A percentile compares a stretch with the other conserved stretches of the same genome.
phyloP scores from a whole-genome alignment of 2,797 vertebrate species.

The Epinephelus malabaricus region DNA sequence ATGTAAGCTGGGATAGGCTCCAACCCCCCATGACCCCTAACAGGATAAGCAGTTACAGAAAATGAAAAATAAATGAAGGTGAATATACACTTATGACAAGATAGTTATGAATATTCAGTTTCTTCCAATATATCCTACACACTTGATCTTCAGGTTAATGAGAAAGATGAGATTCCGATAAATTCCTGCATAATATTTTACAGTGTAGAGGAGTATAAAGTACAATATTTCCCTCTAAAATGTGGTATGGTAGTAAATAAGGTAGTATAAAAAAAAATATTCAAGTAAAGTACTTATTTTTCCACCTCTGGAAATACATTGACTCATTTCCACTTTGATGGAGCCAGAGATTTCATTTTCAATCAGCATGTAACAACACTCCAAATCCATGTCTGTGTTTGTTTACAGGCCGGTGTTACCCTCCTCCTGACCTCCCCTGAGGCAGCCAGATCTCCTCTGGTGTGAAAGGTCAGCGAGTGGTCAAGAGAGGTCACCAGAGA shows the following conservation, averaged over 20 bases:
- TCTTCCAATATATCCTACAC: too few species aligned
- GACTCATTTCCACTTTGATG: constrained; percentile 27
- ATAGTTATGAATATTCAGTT: too few species aligned
- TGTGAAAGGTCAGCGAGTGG: constrained; percentile 67
- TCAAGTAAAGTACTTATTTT: neutral
- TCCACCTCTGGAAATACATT: neutral
- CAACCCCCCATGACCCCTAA: too few species aligned
- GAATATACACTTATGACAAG: too few species aligned
- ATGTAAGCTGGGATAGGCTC: too few species aligned
- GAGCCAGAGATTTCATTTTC: neutral
- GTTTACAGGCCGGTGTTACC: constrained; percentile 53
- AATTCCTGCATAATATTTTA: neutral
- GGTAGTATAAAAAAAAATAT: neutral
- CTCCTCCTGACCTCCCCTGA: constrained; percentile 70
- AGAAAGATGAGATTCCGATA: neutral
- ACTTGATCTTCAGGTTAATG: neutral
- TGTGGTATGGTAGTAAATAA: neutral
- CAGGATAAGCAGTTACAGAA: too few species aligned
- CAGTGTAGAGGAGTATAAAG: constrained; percentile 1
- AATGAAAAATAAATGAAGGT: too few species aligned
- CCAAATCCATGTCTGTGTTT: constrained; percentile 30
- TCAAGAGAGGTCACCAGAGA: constrained; percentile 67
- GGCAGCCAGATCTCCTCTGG: constrained; percentile 49
- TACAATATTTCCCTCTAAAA: neutral
- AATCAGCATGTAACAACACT: constrained; percentile 22